Percentiles rank a stretch among this genome's conserved stretches.
Conservation (phyloP, 1,140 invertebrate genomes). For the Dreissena rostriformis region DNA sequence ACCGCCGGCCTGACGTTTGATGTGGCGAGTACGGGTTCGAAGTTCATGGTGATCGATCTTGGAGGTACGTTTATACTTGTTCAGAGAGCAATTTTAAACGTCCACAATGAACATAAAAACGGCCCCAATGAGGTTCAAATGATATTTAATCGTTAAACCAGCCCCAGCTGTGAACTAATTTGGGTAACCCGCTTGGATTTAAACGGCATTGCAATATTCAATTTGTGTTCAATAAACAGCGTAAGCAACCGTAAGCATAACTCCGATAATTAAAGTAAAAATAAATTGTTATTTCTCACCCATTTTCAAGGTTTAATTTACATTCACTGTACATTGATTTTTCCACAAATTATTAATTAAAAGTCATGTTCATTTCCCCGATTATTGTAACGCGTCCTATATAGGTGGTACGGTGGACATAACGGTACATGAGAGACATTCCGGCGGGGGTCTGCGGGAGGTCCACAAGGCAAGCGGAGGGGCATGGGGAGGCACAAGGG, state of each 20-base stretch:
- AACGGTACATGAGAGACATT: conserved; percentile 58
- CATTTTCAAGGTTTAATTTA: too few relatives aligned
- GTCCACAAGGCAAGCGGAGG: conserved; percentile 61
- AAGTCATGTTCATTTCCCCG: too few relatives aligned
- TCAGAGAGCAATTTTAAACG: too few relatives aligned
- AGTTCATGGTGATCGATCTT: conserved; percentile 52
- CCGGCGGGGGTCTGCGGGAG: conserved; percentile 53
- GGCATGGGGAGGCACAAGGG: conserved; percentile 61
- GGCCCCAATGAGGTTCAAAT: too few relatives aligned
- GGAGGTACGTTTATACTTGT: conserved; percentile 20
- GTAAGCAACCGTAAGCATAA: too few relatives aligned
- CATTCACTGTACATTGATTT: too few relatives aligned
- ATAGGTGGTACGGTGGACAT: conserved; percentile 66
- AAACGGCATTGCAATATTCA: not conserved
- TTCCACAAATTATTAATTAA: too few relatives aligned
- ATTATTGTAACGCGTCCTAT: not conserved
- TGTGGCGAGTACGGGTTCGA: conserved; percentile 33
- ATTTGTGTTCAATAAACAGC: not conserved
- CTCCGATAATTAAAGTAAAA: too few relatives aligned
- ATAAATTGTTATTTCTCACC: too few relatives aligned
- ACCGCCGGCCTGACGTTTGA: conserved; percentile 1
- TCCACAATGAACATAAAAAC: too few relatives aligned
- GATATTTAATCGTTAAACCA: too few relatives aligned
- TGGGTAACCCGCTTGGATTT: not conserved
- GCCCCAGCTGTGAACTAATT: too few relatives aligned